phyloP scores from a whole-genome alignment of 2,888 invertebrate species.

The Platerodrilus igneus region DNA sequence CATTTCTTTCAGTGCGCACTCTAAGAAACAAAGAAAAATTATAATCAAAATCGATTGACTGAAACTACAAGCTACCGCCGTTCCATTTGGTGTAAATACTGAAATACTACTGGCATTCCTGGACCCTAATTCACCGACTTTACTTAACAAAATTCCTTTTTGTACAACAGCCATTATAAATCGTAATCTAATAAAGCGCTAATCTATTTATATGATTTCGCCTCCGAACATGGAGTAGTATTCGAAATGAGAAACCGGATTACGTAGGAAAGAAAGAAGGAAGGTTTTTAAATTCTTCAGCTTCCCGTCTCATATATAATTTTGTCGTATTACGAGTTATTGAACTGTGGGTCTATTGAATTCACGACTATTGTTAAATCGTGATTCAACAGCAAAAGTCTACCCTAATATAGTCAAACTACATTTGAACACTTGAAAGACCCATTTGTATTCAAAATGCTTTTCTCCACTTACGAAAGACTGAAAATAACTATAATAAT shows the following conservation, averaged over 20 bases:
- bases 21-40: conserved; percentile 52
- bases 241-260: conserved; percentile 24
- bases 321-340: conserved; percentile 26
- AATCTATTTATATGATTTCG: conserved; percentile 21
- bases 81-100: too few relatives aligned
- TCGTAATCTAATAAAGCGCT: conserved; percentile 22
- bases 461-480: conserved; percentile 22
- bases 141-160: too few relatives aligned
- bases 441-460: conserved; percentile 21
- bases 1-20: conserved; percentile 73
- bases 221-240: conserved; percentile 18
- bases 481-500: conserved; percentile 26
- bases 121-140: too few relatives aligned
- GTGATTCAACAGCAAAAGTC: conserved; percentile 23
- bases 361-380: conserved; percentile 27
- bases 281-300: conserved; percentile 17
- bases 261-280: conserved; percentile 13
- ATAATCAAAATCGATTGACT: not conserved
- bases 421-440: conserved; percentile 17
- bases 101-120: too few relatives aligned
- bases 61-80: too few relatives aligned
- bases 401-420: conserved; percentile 28
- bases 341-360: conserved; percentile 27
- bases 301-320: conserved; percentile 24
- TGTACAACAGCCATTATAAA: conserved; percentile 22